Evolutionary conservation across 1,140 invertebrate species (phyloP), one percentile per base, ranked within the genome.

Genomic region (Bombus impatiens): DNA sequence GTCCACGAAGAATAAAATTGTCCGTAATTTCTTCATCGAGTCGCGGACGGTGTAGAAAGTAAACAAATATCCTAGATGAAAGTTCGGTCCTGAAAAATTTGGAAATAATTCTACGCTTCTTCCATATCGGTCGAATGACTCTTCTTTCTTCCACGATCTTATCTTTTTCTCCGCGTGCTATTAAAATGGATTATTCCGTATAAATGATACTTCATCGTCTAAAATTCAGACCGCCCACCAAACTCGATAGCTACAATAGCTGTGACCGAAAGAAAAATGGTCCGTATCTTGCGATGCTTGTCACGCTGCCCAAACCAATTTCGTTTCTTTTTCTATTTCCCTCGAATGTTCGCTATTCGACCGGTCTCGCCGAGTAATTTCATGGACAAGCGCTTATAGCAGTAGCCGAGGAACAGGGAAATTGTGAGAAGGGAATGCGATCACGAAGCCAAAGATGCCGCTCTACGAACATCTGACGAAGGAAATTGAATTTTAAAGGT

Each of bases 31-130:
- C 28, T 53, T 22, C 18, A 53, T 22, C 18, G 5, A 22, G 18
- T 53, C 1, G 18, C 47, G 18, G 1, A 22, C 47, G 5, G 47
- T 6, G 47, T 53, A 18, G 47, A 0, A 53, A 53, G 18, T 8
- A 8, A 53, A 53, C 18, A 2, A 8, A 6, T 6, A 0, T 1
- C 0, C 6, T 1, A 53, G 47, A 22, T 22, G 5, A 53, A 8
- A 22, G 18, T 22, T 22, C 0, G 5, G 0, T 2, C 6, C 47
- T 8, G 18, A 53, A 53, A 8, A 53, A 53, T 53, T 22, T n/a
- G 25, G 0, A 59, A 59, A 59, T 28, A 28, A 28, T 59, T 12
- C 1, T 2, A 32, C 13, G 18, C 3, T n/a, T 74, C 8, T 12
- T 28, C 3, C 12, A 3, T 2, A 18, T 18, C 32, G 47, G 0